Base-by-base conservation (phyloP, 1,140 invertebrate genomes). In the Cyrtorhinus lividipennis region DNA sequence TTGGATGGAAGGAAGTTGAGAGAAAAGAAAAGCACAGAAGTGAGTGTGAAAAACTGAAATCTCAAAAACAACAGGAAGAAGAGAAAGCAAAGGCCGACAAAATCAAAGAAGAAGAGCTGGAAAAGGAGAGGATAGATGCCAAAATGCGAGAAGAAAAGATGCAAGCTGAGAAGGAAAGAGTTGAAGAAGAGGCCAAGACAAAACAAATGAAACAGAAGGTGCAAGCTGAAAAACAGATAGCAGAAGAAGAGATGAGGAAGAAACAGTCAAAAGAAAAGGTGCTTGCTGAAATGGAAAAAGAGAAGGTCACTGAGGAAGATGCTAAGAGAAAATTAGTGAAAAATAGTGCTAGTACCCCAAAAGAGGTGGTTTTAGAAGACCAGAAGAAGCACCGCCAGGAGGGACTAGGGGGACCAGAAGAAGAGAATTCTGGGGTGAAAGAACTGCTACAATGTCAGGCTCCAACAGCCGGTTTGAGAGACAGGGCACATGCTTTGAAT, bases 261-360 rank as follows among this genome's bases (percentile, higher is more conserved):
- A 63, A 67, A 62, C 57, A 64, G 63, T 25, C 64, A 59, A 44
- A 64, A 62, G 63, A 62, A 63, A 56, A 13, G 3, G 10, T 3
- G 20, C 13, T 10, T 12, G 22, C 10, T 18, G 59, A 24, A 8
- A 63, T 62, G 18, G 23, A 64, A 62, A 24, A 46, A 1, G 48
- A 66, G n/a, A 24, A 64, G 13, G 56, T 8, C 12, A 56, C 62
- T 23, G 62, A 12, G 18, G 13, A 38, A 38, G 30, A 38, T 38
- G 30, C n/a, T n/a, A n/a, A n/a, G n/a, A n/a, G n/a, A n/a, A n/a
- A 38, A 38, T 38, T 15, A 38, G 30, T 38, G 5, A 15, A 5
- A 58, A 26, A 56, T 57, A 62, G 64, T 62, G 53, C 60, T 62
- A 48, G 60, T 62, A 66, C 63, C 67, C 24, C 30, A 24, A 56